A percentile compares a stretch with the other conserved stretches of the same genome.
Evolutionary conservation across 2,888 invertebrate species (phyloP).

Genomic region (Spatulosminthurus flaviceps): DNA sequence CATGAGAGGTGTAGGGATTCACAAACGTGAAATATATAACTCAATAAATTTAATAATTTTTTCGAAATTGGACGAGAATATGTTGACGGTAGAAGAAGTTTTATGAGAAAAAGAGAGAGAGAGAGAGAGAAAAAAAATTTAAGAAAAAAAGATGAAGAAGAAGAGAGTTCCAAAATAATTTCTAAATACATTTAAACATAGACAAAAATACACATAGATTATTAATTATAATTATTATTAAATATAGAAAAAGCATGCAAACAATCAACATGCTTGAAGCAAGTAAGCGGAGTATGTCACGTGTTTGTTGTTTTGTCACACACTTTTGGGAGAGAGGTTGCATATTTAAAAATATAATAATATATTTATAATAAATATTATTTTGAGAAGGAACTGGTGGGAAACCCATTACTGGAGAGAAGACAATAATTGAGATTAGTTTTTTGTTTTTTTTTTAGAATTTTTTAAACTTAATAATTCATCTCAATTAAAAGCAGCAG

Average conservation of each 20-base stretch:
- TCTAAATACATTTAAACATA: not conserved
- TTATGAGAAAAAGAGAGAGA: not conserved
- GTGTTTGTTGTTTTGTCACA: conserved; percentile 40
- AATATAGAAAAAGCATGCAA: conserved; percentile 32
- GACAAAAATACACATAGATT: too few relatives aligned
- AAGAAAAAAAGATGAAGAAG: not conserved
- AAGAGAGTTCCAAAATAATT: not conserved
- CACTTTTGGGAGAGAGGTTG: conserved; percentile 20
- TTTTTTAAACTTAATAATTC: conserved; percentile 12
- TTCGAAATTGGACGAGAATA: conserved; percentile 32
- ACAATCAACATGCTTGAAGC: conserved; percentile 24
- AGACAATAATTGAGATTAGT: too few relatives aligned
- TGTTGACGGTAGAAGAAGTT: not conserved
- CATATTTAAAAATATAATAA: not conserved
- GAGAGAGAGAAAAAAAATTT: not conserved
- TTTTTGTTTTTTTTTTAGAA: too few relatives aligned
- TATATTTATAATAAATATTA: not conserved
- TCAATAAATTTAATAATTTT: not conserved
- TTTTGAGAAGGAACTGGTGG: conserved; percentile 36
- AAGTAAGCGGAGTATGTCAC: conserved; percentile 38
- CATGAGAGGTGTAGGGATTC: not conserved
- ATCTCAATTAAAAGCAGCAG: not conserved
- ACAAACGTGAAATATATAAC: not conserved
- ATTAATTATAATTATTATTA: too few relatives aligned
- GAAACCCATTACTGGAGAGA: conserved; percentile 40